These are phyloP conservation scores for Drosophila sucinea DNA, from an alignment of 1,140 invertebrate species.

Conservation along the genomic window DNA sequence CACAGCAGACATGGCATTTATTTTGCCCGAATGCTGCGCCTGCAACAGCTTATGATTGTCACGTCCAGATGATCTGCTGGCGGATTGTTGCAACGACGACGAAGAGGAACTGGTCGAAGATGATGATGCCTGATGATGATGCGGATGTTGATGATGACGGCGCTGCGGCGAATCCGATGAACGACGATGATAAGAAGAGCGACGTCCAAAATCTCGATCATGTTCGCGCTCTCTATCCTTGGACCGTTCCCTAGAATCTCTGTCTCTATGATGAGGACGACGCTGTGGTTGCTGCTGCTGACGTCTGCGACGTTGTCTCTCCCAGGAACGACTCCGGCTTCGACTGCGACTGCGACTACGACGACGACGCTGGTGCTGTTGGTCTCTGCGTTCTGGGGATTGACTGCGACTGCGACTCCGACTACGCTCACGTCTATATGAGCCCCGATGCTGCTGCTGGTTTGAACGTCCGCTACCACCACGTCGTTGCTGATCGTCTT, in stretches of 20 bases:
- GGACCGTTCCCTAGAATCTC: slow-evolving; percentile 34
- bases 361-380: slow-evolving; percentile 53
- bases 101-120: slow-evolving; percentile 8
- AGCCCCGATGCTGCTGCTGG: slow-evolving; percentile 39
- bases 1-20: slow-evolving; percentile 47
- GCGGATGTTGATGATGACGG: neutral
- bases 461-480: slow-evolving; percentile 40
- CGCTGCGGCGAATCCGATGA: slow-evolving; percentile 36
- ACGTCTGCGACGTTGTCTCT: slow-evolving; percentile 46
- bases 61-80: neutral
- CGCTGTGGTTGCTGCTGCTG: slow-evolving; percentile 33
- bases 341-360: slow-evolving; percentile 52
- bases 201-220: slow-evolving; percentile 43
- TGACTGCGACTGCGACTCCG: slow-evolving; percentile 41
- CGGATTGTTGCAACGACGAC: neutral
- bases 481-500: slow-evolving; percentile 42
- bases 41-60: slow-evolving; percentile 3
- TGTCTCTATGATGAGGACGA: slow-evolving; percentile 34
- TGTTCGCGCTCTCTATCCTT: slow-evolving; percentile 41
- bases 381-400: slow-evolving; percentile 18
- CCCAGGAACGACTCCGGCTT: slow-evolving; percentile 41
- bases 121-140: slow-evolving; percentile 6
- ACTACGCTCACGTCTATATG: slow-evolving; percentile 29
- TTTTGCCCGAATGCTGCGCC: slow-evolving; percentile 16
- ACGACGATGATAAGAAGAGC: slow-evolving; percentile 45